A percentile compares a stretch with the other conserved stretches of the same genome.
Evolutionary conservation across 2,888 invertebrate species (phyloP).

Genomic region (Aplocera efformata): DNA sequence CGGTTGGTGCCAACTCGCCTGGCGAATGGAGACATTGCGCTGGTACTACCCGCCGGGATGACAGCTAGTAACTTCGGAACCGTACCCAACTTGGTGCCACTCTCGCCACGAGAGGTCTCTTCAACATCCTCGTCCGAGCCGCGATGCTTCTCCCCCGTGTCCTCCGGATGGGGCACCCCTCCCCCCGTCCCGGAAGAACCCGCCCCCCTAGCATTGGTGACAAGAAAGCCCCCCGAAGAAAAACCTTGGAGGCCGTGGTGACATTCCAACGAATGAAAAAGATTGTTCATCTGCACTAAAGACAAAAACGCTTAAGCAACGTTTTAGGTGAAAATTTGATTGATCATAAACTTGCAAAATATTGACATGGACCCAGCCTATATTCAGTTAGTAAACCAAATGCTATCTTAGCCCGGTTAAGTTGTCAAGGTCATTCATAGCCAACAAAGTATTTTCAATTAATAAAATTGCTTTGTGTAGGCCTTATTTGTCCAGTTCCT

Average conservation of each 20-base stretch:
- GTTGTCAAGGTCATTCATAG: too few species aligned
- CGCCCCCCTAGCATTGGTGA: slow-evolving; percentile 86
- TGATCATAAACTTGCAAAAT: too few species aligned
- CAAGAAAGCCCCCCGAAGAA: slow-evolving; percentile 84
- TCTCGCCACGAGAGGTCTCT: slow-evolving; percentile 87
- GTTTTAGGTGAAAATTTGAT: too few species aligned
- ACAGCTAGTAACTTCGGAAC: slow-evolving; percentile 74
- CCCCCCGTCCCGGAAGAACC: slow-evolving; percentile 63
- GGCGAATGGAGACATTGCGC: slow-evolving; percentile 90
- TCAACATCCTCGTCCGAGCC: slow-evolving; percentile 84
- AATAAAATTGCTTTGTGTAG: too few species aligned
- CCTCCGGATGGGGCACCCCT: slow-evolving; percentile 72
- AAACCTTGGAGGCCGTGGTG: slow-evolving; percentile 93
- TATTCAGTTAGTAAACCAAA: too few species aligned
- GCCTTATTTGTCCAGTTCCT: too few species aligned
- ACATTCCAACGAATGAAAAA: slow-evolving; percentile 51
- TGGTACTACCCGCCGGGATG: slow-evolving; percentile 86
- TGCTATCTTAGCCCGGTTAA: too few species aligned
- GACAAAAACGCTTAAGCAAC: too few species aligned
- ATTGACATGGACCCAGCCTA: too few species aligned
- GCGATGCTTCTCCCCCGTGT: slow-evolving; percentile 81
- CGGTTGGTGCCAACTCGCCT: slow-evolving; percentile 90
- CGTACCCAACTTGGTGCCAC: slow-evolving; percentile 85
- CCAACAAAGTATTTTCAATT: too few species aligned
- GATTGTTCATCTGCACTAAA: too few species aligned